Conservation (phyloP, 2,113 vertebrate species). For the Dolichotis patagonum region DNA sequence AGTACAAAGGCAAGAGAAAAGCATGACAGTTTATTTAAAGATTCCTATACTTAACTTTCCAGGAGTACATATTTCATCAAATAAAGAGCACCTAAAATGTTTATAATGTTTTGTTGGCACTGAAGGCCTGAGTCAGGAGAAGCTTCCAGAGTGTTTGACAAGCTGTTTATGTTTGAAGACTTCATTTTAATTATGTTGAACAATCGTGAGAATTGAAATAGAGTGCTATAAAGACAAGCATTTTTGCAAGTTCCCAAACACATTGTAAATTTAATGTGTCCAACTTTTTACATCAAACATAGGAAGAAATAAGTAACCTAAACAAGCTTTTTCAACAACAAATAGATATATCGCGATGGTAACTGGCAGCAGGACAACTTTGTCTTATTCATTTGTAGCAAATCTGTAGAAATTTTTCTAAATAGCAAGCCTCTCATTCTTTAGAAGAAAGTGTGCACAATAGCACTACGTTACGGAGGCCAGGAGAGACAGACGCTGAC, state of each 20-base stretch:
- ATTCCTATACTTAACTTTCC: conserved; percentile 57
- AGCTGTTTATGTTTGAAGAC: conserved; percentile 71
- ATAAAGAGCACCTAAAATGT: background rate
- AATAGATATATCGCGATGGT: conserved; percentile 50
- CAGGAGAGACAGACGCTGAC: background rate
- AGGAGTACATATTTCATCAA: conserved; percentile 24
- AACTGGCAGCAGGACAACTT: conserved; percentile 61
- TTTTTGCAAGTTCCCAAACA: conserved; percentile 67
- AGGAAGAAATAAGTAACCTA: conserved; percentile 55
- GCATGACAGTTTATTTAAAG: conserved; percentile 43
- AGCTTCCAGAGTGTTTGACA: conserved; percentile 76
- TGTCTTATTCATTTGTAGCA: conserved; percentile 53
- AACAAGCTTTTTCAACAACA: conserved; percentile 53
- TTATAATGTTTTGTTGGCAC: conserved; percentile 61
- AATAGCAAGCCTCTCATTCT: conserved; percentile 44
- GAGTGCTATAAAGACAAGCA: conserved; percentile 69
- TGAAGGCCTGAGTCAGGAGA: conserved; percentile 74
- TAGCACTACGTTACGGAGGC: background rate
- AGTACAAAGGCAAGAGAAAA: background rate
- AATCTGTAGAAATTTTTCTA: conserved; percentile 50
- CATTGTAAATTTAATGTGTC: conserved; percentile 69
- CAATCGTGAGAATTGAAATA: conserved; percentile 78
- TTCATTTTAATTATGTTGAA: conserved; percentile 79
- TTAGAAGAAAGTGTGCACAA: background rate
- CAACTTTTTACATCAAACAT: conserved; percentile 58